Percentiles rank a stretch among this genome's conserved stretches.
These are phyloP conservation scores for Chymomyza procnemis DNA, from an alignment of 2,888 invertebrate species.

Conservation along the genomic window DNA sequence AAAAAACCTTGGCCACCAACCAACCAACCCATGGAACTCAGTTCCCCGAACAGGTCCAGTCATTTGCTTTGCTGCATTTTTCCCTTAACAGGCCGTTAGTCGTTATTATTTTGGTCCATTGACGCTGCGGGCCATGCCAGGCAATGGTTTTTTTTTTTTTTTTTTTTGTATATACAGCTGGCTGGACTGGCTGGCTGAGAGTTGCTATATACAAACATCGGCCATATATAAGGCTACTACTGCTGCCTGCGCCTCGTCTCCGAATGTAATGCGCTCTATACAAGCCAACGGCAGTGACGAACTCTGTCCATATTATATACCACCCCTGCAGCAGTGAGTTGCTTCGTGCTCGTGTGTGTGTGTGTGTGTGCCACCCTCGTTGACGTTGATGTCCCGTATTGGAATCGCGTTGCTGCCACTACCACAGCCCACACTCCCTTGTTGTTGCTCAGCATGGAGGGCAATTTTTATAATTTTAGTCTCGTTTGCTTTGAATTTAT, in stretches of 20 bases:
- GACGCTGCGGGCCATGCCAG: slow-evolving; percentile 71
- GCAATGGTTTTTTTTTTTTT: neutral
- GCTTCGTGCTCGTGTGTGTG: neutral
- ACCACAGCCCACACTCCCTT: slow-evolving; percentile 26
- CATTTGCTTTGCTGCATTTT: slow-evolving; percentile 47
- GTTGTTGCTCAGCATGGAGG: slow-evolving; percentile 52
- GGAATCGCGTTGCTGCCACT: slow-evolving; percentile 66
- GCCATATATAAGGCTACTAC: slow-evolving; percentile 10
- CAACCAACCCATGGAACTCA: neutral
- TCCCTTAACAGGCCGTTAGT: slow-evolving; percentile 70
- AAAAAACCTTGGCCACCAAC: slow-evolving; percentile 62
- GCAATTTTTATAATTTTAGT: slow-evolving; percentile 76
- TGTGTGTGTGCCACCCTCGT: slow-evolving; percentile 52
- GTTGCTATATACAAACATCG: slow-evolving; percentile 18
- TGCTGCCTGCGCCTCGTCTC: slow-evolving; percentile 4
- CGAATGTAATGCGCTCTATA: slow-evolving; percentile 52
- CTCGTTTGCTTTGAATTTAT: slow-evolving; percentile 74
- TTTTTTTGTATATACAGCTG: slow-evolving; percentile 6
- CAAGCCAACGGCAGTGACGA: slow-evolving; percentile 47
- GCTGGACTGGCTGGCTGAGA: too few relatives aligned
- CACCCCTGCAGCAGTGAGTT: slow-evolving; percentile 33
- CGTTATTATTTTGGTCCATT: slow-evolving; percentile 77
- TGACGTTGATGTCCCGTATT: slow-evolving; percentile 74
- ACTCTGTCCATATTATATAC: slow-evolving; percentile 54
- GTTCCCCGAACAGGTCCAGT: slow-evolving; percentile 12